Evolutionary conservation across 2,797 vertebrate genomes (phyloP), one percentile per base, ranked within the genome.

Genomic region (Sus cebifrons): DNA sequence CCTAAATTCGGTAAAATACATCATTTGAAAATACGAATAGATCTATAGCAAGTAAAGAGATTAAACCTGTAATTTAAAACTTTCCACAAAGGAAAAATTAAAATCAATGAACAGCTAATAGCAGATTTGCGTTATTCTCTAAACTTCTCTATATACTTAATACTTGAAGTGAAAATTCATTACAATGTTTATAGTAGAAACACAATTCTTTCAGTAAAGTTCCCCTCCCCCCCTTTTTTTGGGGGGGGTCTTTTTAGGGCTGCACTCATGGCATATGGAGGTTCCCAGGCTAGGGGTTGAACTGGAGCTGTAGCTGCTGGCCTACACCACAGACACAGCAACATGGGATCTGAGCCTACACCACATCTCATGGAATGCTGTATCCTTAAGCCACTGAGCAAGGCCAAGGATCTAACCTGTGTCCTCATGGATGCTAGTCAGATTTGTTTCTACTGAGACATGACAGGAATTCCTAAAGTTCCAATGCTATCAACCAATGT

Each of bases 1-100:
- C 70, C 62, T 78, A 86, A 86, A 86, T 87, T 86, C 65, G n/a
- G 40, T 79, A 79, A 78, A 93, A 93, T 60, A 70, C 86, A 79
- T 6, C 18, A 10, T 68, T n/a, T 70, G 60, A 78, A 78, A 78
- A 60, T 20, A 14, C n/a, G 58, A 71, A 32, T 65, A 88, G 1
- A 65, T 87, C 20, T 70, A 86, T 0, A 79, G 29, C 56, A 85
- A 93, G n/a, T 23, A 77, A 18, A 71, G 21, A 86, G 21, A 86
- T 67, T 74, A 52, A 91, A 86, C 17, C 3, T 67, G 29, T 58
- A 65, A 44, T 73, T 74, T 75, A 60, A 81, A 70, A 68, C 40
- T 44, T 88, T 20, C 23, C 15, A 36, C 17, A 67, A 65, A 67
- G 14, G 52, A 52, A 58, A 17, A 36, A 75, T 49, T 49, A 6